phyloP scores from a whole-genome alignment of 2,888 invertebrate genomes.

The Cremastinae sp. region DNA sequence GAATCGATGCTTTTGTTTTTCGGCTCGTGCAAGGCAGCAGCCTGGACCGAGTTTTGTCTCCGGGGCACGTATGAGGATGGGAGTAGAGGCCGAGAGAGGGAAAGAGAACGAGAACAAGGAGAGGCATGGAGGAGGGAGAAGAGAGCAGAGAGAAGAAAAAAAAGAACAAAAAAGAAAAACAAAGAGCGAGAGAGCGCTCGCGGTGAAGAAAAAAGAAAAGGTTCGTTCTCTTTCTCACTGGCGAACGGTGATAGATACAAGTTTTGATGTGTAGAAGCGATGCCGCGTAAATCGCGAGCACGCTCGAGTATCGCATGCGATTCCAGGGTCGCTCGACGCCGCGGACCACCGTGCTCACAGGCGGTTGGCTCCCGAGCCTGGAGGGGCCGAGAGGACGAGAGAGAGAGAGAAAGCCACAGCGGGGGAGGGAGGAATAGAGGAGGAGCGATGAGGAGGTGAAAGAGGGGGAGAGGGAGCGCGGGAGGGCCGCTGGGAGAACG shows the following conservation, averaged over 20 bases:
- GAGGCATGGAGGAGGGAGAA: too few species aligned
- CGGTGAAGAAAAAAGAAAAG: conserved; percentile 17
- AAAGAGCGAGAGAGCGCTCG: neutral
- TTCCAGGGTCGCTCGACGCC: conserved; percentile 59
- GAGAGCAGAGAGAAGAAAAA: too few species aligned
- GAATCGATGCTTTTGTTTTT: conserved; percentile 22
- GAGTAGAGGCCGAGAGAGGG: too few species aligned
- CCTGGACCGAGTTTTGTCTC: conserved; percentile 42
- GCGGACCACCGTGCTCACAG: conserved; percentile 57
- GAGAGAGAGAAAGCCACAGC: neutral
- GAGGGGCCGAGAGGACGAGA: too few species aligned
- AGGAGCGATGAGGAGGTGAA: conserved; percentile 4
- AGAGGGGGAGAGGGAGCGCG: conserved; percentile 5
- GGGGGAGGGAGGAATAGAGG: conserved; percentile 6
- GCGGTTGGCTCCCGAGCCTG: conserved; percentile 12
- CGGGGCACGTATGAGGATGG: too few species aligned
- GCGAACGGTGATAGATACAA: neutral
- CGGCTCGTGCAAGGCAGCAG: conserved; percentile 26
- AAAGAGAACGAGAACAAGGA: too few species aligned
- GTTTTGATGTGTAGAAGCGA: conserved; percentile 33
- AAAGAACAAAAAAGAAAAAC: too few species aligned
- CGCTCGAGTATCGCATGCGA: conserved; percentile 54
- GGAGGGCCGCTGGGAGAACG: conserved; percentile 49
- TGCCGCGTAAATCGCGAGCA: conserved; percentile 55
- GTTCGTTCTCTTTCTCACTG: neutral